phyloP scores from a whole-genome alignment of 1,140 invertebrate species.

The Drosophila orosa region DNA sequence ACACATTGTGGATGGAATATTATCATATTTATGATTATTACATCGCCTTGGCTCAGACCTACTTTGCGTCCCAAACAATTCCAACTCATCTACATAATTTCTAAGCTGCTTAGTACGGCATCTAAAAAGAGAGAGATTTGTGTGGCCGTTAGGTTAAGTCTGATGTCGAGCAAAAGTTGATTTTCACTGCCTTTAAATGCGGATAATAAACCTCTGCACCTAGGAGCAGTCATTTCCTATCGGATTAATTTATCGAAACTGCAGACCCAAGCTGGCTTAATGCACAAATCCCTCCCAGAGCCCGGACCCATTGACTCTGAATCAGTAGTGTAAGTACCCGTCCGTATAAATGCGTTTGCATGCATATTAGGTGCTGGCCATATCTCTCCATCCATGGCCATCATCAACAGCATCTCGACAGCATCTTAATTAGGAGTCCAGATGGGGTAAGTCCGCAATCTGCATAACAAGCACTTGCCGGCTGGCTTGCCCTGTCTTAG shows the following conservation, averaged over 20 bases:
- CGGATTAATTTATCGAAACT: slow-evolving; percentile 36
- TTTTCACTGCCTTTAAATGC: slow-evolving; percentile 15
- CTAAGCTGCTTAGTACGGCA: slow-evolving; percentile 55
- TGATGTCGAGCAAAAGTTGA: slow-evolving; percentile 15
- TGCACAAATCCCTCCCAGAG: slow-evolving; percentile 4
- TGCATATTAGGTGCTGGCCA: slow-evolving; percentile 45
- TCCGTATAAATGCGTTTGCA: slow-evolving; percentile 39
- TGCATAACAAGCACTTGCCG: slow-evolving; percentile 56
- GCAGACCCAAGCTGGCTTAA: background rate
- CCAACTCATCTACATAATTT: slow-evolving; percentile 71
- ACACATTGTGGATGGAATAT: slow-evolving; percentile 54
- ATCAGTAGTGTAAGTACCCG: slow-evolving; percentile 29
- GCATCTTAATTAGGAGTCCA: slow-evolving; percentile 77
- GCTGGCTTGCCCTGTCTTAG: slow-evolving; percentile 24
- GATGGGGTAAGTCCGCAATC: slow-evolving; percentile 60
- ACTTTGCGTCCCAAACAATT: slow-evolving; percentile 43
- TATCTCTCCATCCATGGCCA: slow-evolving; percentile 31
- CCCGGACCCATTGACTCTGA: slow-evolving; percentile 21
- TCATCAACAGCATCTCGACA: slow-evolving; percentile 60
- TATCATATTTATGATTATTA: slow-evolving; percentile 66
- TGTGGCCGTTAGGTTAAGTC: slow-evolving; percentile 10
- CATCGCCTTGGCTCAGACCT: slow-evolving; percentile 19
- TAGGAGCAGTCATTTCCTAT: slow-evolving; percentile 2
- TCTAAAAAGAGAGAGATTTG: slow-evolving; percentile 15
- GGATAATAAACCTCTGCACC: slow-evolving; percentile 15